phyloP scores from a whole-genome alignment of 2,888 invertebrate species.

The Caenorhabditis virilis region DNA sequence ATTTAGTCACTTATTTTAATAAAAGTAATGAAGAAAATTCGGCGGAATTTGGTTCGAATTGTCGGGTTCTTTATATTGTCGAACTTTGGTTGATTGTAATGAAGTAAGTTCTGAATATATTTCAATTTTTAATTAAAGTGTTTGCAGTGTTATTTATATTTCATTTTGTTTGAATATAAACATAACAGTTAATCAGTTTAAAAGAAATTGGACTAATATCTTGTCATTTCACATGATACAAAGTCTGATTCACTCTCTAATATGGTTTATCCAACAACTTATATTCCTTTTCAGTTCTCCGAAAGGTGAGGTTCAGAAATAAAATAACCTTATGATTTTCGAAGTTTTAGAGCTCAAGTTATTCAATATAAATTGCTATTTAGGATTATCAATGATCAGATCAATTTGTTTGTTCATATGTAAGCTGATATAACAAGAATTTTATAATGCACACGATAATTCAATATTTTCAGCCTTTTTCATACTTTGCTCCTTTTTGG shows the following conservation, averaged over 20 bases:
- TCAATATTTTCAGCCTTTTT: background rate
- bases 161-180: background rate
- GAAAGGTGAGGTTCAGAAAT: background rate
- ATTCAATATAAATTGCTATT: background rate
- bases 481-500: background rate
- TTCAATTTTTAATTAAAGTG: background rate
- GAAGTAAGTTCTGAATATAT: background rate
- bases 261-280: background rate
- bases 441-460: too few species aligned
- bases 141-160: background rate
- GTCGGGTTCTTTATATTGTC: background rate
- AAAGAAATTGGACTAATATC: conserved; percentile 3
- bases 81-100: conserved; percentile 1
- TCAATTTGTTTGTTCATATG: background rate
- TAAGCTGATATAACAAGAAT: too few species aligned
- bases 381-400: background rate
- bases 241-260: background rate
- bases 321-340: background rate
- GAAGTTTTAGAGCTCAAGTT: background rate
- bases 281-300: background rate
- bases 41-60: background rate
- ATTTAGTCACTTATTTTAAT: conserved; percentile 3
- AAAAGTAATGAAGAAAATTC: background rate
- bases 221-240: background rate
- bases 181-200: background rate